Percentiles rank a stretch among this genome's conserved stretches.
Evolutionary conservation across 30 jellyfish, hydroid and myxozoan genomes (phyloP).

Genomic region (Catostylus mosaicus): DNA sequence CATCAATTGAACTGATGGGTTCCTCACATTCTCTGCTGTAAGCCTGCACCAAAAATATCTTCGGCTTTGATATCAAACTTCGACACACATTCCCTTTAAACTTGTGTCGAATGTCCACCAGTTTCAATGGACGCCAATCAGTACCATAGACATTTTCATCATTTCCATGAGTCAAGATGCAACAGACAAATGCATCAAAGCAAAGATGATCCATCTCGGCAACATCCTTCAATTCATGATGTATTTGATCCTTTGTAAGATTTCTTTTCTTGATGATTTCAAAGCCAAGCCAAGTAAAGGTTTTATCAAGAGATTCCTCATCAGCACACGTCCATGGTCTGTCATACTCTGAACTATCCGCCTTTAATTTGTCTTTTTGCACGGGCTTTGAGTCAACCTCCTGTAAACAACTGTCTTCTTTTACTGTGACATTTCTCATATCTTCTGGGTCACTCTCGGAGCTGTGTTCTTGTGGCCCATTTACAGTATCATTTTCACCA

Average conservation of each 20-base stretch:
- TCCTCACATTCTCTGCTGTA: constrained; percentile 4
- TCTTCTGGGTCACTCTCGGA: background rate
- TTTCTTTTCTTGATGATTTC: constrained; percentile 6
- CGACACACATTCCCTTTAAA: constrained; percentile 11
- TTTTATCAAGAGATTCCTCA: constrained; percentile 16
- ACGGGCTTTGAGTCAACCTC: background rate
- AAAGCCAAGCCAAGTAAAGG: constrained; percentile 39
- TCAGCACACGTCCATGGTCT: constrained; percentile 49
- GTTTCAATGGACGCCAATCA: constrained; percentile 38
- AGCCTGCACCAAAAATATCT: constrained; percentile 71
- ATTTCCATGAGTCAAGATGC: constrained; percentile 64
- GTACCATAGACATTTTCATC: constrained; percentile 39
- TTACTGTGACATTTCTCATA: too few species aligned
- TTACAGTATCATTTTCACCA: background rate
- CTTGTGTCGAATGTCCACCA: background rate
- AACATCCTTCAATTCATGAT: background rate
- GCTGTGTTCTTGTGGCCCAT: background rate
- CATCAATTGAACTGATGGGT: background rate
- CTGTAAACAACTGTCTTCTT: too few species aligned
- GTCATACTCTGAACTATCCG: background rate
- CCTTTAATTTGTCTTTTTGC: background rate
- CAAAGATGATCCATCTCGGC: constrained; percentile 24
- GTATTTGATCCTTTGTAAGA: constrained; percentile 12
- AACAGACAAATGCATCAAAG: constrained; percentile 59
- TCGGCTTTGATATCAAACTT: constrained; percentile 51